A percentile compares a stretch with the other conserved stretches of the same genome.
Evolutionary conservation across 2,113 vertebrate genomes (phyloP).

Genomic region (Trogon surrucura): DNA sequence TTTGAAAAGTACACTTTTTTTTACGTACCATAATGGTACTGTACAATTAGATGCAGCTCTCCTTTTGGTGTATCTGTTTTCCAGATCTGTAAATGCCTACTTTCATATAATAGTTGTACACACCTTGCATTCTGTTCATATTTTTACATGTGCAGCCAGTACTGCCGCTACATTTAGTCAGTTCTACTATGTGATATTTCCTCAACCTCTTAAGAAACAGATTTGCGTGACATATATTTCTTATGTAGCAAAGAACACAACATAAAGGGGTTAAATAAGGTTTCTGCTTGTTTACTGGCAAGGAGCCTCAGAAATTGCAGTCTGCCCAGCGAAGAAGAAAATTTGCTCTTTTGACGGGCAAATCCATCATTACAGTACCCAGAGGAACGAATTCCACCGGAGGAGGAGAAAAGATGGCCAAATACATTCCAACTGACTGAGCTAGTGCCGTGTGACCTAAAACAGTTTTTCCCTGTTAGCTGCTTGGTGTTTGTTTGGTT

Average conservation of each 20-base stretch:
- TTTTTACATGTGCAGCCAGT: neutral
- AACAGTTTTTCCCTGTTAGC: constrained; percentile 30
- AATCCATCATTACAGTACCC: constrained; percentile 67
- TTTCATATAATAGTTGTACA: neutral
- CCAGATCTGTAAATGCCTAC: neutral
- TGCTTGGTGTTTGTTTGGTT: constrained; percentile 17
- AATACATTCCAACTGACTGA: constrained; percentile 59
- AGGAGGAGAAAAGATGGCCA: constrained; percentile 46
- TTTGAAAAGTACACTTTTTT: neutral
- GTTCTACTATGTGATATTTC: neutral
- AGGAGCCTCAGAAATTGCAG: constrained; percentile 50
- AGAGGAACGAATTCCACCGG: constrained; percentile 59
- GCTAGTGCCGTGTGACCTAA: constrained; percentile 41
- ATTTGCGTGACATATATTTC: neutral
- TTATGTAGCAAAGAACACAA: neutral
- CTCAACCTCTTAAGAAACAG: neutral
- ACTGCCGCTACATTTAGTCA: neutral
- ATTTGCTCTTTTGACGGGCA: constrained; percentile 64
- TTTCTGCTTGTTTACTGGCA: constrained; percentile 62
- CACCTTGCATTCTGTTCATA: neutral
- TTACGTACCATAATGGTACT: neutral
- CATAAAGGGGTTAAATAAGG: constrained; percentile 61
- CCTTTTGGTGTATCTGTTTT: neutral
- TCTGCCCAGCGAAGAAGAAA: constrained; percentile 56
- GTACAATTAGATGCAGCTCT: neutral